Evolutionary conservation across 2,888 invertebrate species (phyloP).

Genomic region (Sphaerophoria taeniata): DNA sequence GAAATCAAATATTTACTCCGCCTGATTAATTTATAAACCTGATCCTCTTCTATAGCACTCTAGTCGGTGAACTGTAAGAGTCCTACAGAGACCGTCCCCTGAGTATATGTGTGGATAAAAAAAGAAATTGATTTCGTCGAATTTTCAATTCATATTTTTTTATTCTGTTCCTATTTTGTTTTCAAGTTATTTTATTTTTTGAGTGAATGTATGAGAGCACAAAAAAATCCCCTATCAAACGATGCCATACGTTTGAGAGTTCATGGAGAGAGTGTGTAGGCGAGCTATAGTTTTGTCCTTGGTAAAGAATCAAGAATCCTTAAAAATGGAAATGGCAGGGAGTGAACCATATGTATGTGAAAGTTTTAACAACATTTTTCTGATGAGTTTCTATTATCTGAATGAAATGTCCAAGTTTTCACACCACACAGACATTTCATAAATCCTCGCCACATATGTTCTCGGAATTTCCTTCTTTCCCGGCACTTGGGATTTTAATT

Average conservation of each 20-base stretch:
- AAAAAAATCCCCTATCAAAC: neutral
- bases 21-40: slow-evolving; percentile 72
- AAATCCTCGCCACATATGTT: slow-evolving; percentile 22
- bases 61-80: slow-evolving; percentile 65
- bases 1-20: slow-evolving; percentile 72
- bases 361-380: slow-evolving; percentile 26
- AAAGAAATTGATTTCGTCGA: slow-evolving; percentile 56
- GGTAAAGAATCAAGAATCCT: neutral
- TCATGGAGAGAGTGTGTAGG: slow-evolving; percentile 38
- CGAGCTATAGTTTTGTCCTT: neutral
- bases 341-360: slow-evolving; percentile 24
- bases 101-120: neutral
- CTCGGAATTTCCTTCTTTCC: slow-evolving; percentile 24
- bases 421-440: slow-evolving; percentile 36
- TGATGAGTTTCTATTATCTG: slow-evolving; percentile 59
- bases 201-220: neutral
- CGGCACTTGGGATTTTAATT: neutral
- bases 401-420: slow-evolving; percentile 35
- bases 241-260: slow-evolving; percentile 31
- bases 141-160: slow-evolving; percentile 56
- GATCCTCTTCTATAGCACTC: slow-evolving; percentile 36
- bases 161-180: slow-evolving; percentile 4
- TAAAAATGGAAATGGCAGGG: neutral
- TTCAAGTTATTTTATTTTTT: neutral
- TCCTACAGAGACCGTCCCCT: slow-evolving; percentile 9